A percentile compares a stretch with the other conserved stretches of the same genome.
These are phyloP conservation scores for Zaprionus bogoriensis DNA, from an alignment of 2,888 invertebrate species.

Conservation along the genomic window DNA sequence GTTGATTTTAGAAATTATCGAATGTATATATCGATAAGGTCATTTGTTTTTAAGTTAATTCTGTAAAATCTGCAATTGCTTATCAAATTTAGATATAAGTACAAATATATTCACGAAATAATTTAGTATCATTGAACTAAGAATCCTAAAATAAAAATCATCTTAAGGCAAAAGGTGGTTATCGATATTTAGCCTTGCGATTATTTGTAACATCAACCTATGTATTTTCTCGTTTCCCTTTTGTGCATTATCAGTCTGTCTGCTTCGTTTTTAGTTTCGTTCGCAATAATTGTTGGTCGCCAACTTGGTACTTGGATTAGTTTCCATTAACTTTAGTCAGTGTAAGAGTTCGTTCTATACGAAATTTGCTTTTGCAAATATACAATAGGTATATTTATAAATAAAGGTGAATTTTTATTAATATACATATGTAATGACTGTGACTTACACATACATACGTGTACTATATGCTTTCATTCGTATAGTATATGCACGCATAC, in stretches of 20 bases:
- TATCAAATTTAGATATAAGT: neutral
- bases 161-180: neutral
- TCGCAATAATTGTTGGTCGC: slow-evolving; percentile 45
- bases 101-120: neutral
- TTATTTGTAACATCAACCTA: slow-evolving; percentile 27
- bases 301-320: slow-evolving; percentile 31
- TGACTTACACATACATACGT: slow-evolving; percentile 34
- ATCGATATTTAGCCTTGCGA: slow-evolving; percentile 37
- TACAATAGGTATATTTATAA: slow-evolving; percentile 18
- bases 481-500: slow-evolving; percentile 25
- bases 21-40: neutral
- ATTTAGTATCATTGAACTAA: neutral
- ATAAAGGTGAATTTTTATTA: slow-evolving; percentile 4
- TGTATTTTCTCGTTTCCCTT: slow-evolving; percentile 39
- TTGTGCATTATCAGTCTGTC: slow-evolving; percentile 46
- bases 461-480: slow-evolving; percentile 39
- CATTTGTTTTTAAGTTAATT: neutral
- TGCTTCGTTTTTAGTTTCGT: slow-evolving; percentile 46
- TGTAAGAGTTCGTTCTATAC: slow-evolving; percentile 15
- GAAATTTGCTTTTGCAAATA: slow-evolving; percentile 6
- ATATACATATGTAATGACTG: slow-evolving; percentile 16
- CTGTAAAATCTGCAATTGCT: neutral
- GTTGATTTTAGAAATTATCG: neutral
- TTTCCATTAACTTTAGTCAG: slow-evolving; percentile 24
- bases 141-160: neutral